Evolutionary conservation across 1,140 invertebrate genomes (phyloP).

Genomic region (Luehdorfia chinensis): DNA sequence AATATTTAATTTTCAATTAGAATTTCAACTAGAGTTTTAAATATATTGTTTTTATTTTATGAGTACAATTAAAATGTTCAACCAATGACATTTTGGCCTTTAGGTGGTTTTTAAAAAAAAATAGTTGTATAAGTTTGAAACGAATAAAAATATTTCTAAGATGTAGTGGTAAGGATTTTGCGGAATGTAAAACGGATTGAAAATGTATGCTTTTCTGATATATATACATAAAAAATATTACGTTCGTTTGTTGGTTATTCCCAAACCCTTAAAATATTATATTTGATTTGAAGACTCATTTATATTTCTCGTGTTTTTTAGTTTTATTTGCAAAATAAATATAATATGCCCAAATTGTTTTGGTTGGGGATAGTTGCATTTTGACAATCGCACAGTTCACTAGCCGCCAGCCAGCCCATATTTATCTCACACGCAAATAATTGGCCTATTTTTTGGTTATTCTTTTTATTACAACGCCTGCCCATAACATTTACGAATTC

Average conservation of each 20-base stretch:
- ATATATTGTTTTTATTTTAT: slow-evolving; percentile 2
- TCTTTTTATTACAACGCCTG: too few species aligned
- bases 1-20: not conserved
- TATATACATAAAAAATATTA: slow-evolving; percentile 19
- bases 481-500: too few species aligned
- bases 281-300: too few species aligned
- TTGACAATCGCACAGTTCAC: too few species aligned
- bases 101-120: not conserved
- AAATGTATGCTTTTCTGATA: slow-evolving; percentile 32
- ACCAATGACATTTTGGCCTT: not conserved
- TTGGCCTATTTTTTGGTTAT: too few species aligned
- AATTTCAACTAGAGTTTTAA: slow-evolving; percentile 8
- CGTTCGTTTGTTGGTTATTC: slow-evolving; percentile 14
- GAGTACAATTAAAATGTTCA: slow-evolving; percentile 1
- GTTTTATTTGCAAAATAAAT: too few species aligned
- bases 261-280: slow-evolving; percentile 2
- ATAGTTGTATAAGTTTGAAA: slow-evolving; percentile 9
- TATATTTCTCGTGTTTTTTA: too few species aligned
- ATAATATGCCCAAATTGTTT: too few species aligned
- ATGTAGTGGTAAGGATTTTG: slow-evolving; percentile 5
- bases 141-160: slow-evolving; percentile 17
- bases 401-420: too few species aligned
- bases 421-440: too few species aligned
- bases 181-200: slow-evolving; percentile 11
- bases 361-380: too few species aligned